Base-by-base conservation (phyloP, 92 coral and sea anemone species). In the Parazoanthus darwini region DNA sequence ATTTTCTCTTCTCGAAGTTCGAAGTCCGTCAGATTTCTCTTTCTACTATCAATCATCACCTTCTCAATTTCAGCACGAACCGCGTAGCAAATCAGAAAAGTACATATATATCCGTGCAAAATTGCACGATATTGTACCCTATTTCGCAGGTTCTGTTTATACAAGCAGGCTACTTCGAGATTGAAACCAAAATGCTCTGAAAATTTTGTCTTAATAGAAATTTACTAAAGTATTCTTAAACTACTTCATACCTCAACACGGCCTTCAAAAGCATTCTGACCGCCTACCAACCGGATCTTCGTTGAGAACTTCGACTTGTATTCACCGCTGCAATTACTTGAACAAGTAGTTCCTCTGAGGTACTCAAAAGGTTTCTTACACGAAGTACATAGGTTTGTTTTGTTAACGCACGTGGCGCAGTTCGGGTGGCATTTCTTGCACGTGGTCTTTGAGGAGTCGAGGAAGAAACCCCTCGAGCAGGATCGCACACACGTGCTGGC, bases 371-470 rank as follows among this genome's bases (percentile, higher is more conserved):
- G 98, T 71, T 74, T 37, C 16, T 86, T 29, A 88, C 98, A 95
- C 43, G 96, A 93, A 16, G 96, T 93, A 63, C 98, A 95, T 85
- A 91, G 90, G 4, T 59, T 76, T 0, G 90, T 29, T 18, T 2
- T 50, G 59, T 84, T 84, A n/a, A 38, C 90, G 74, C 98, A 95
- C 63, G 95, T 93, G 46, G 94, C 93, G 81, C 98, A 95, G 3
- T 59, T 38, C 3, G 89, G 3, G 78, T 85, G 71, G 35, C 98
- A 95, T 29, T 74, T 79, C 58, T 76, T 77, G 82, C 98, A 95
- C 74, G 68, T 77, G 3, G 18, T 56, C 66, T 82, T 68, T 7
- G 71, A 81, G 20, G 89, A 15, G 43, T 95, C 91, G 37, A 95
- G 71, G 82, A 68, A 95, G 85, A 50, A 91, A 0, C 94, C 94